Evolutionary conservation across 2,797 vertebrate genomes (phyloP).

Genomic region (Cichlasoma orientale): DNA sequence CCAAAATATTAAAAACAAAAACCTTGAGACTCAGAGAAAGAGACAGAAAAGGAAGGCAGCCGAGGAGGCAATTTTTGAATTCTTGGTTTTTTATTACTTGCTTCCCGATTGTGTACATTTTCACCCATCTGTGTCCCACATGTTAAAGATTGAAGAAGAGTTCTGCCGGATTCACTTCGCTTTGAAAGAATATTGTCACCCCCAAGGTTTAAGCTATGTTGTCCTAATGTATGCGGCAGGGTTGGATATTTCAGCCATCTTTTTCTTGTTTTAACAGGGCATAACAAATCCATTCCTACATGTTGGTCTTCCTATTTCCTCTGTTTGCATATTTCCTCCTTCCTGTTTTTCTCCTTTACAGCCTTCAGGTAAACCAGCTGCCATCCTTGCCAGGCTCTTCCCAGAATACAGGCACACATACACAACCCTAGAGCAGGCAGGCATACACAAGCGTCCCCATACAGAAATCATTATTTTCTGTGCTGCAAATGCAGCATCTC

Average conservation of each 20-base stretch:
- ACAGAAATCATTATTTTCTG: not conserved
- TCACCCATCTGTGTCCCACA: conserved; percentile 7
- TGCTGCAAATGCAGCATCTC: not conserved
- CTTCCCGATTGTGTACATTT: not conserved
- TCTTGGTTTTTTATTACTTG: not conserved
- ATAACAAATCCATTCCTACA: conserved; percentile 36
- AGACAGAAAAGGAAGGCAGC: not conserved
- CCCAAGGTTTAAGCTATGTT: not conserved
- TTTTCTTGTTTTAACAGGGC: conserved; percentile 8
- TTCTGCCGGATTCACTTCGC: not conserved
- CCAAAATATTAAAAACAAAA: not conserved
- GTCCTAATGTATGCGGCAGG: not conserved
- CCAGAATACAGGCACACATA: conserved; percentile 14
- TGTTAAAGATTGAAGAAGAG: conserved; percentile 19
- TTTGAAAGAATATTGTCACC: conserved; percentile 13
- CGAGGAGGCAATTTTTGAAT: not conserved
- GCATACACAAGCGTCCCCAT: not conserved
- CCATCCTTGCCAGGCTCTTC: conserved; percentile 4
- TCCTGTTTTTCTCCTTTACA: conserved; percentile 6
- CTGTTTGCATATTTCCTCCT: conserved; percentile 5
- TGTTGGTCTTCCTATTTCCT: conserved; percentile 31
- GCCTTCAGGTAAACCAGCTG: conserved; percentile 26
- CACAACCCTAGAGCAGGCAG: not conserved
- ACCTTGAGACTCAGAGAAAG: not conserved
- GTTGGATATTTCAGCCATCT: not conserved